Conservation (phyloP, 1,140 invertebrate genomes). For the Yoshiicerus persimilis region DNA sequence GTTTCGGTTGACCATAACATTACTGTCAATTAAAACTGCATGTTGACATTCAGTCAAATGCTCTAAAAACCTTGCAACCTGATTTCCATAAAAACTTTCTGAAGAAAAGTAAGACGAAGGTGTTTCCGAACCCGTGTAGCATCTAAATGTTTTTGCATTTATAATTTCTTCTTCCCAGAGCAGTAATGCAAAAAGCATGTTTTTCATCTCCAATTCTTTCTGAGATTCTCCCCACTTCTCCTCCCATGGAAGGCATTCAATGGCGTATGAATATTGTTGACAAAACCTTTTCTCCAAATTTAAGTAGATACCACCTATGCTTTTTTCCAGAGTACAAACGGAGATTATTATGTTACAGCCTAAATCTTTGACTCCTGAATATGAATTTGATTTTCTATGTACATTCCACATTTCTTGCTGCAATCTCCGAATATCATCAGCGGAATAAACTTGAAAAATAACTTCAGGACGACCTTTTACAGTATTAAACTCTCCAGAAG, state of each 20-base stretch:
- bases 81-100: neutral
- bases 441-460: neutral
- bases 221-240: neutral
- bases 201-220: slow-evolving; percentile 4
- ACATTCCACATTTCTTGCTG: neutral
- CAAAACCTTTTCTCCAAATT: neutral
- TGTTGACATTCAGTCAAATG: slow-evolving; percentile 34
- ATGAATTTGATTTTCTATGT: neutral
- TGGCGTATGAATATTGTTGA: neutral
- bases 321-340: neutral
- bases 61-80: neutral
- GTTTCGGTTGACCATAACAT: neutral
- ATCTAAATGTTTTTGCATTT: neutral
- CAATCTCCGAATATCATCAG: neutral
- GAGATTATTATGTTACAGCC: neutral
- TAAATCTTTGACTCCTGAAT: neutral
- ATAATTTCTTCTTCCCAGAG: slow-evolving; percentile 20
- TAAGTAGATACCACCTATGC: neutral
- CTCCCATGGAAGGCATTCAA: slow-evolving; percentile 19
- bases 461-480: neutral
- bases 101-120: neutral
- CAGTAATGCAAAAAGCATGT: slow-evolving; percentile 2
- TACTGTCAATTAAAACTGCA: neutral
- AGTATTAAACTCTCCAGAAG: neutral
- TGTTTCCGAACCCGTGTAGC: slow-evolving; percentile 26